Percentiles rank a stretch among this genome's conserved stretches.
These are phyloP conservation scores for Panthera leo DNA, from an alignment of 2,113 vertebrate genomes.

Conservation along the genomic window DNA sequence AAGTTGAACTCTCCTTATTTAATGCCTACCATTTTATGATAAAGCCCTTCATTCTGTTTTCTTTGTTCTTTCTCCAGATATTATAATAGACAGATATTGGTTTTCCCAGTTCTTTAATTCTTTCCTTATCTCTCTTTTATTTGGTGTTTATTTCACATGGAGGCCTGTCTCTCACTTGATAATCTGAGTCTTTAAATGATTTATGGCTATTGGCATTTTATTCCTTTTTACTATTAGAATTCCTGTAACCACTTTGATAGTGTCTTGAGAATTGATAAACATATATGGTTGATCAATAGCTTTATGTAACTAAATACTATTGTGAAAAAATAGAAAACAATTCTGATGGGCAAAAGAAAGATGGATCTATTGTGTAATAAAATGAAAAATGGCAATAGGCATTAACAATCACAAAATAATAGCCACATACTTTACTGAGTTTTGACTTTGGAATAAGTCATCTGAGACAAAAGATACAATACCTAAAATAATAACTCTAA, in stretches of 20 bases:
- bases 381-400: neutral
- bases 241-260: neutral
- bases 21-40: neutral
- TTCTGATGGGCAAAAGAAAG: neutral
- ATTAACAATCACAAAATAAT: neutral
- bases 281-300: neutral
- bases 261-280: neutral
- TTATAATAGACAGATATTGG: neutral
- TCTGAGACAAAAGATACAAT: neutral
- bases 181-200: neutral
- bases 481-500: neutral
- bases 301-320: neutral
- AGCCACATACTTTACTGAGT: neutral
- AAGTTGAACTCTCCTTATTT: neutral
- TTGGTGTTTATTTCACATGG: neutral
- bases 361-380: neutral
- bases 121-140: neutral
- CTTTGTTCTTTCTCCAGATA: neutral
- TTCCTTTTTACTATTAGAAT: neutral
- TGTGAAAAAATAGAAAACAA: neutral
- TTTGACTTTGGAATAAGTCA: neutral
- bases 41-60: neutral
- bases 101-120: neutral
- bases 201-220: neutral
- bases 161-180: neutral